A percentile compares a stretch with the other conserved stretches of the same genome.
These are phyloP conservation scores for Atethmia centrago DNA, from an alignment of 2,888 invertebrate species.

Conservation along the genomic window DNA sequence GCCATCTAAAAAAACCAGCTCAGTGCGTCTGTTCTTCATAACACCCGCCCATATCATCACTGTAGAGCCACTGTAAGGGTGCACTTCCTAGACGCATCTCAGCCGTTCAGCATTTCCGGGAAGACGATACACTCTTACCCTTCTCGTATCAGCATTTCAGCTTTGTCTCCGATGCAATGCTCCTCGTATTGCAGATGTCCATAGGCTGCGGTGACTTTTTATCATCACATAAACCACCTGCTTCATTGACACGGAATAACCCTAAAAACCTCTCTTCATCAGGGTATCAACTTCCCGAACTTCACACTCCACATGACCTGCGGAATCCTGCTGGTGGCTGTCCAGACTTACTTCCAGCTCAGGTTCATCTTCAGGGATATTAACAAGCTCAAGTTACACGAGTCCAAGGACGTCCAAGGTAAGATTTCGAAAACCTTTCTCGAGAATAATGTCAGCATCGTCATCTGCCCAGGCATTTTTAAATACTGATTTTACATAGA, in stretches of 20 bases:
- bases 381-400: slow-evolving; percentile 92
- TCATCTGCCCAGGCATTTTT: neutral
- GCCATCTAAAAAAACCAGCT: too few species aligned
- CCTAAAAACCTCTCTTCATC: slow-evolving; percentile 65
- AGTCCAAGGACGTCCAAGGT: slow-evolving; percentile 93
- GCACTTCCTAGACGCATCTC: too few species aligned
- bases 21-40: too few species aligned
- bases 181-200: neutral
- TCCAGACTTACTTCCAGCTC: slow-evolving; percentile 94
- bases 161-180: too few species aligned
- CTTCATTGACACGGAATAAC: neutral
- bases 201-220: too few species aligned
- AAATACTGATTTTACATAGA: too few species aligned
- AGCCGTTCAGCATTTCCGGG: too few species aligned
- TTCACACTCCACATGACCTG: slow-evolving; percentile 95
- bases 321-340: slow-evolving; percentile 93
- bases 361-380: slow-evolving; percentile 93
- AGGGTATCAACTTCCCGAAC: slow-evolving; percentile 95
- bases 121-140: too few species aligned
- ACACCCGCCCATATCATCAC: too few species aligned
- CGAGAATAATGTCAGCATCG: neutral
- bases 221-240: neutral
- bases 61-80: too few species aligned
- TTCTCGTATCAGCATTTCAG: too few species aligned
- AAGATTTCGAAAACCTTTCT: neutral